A percentile compares a stretch with the other conserved stretches of the same genome.
phyloP scores from a whole-genome alignment of 1,140 invertebrate species.

The Caenorhabditis elegans region DNA sequence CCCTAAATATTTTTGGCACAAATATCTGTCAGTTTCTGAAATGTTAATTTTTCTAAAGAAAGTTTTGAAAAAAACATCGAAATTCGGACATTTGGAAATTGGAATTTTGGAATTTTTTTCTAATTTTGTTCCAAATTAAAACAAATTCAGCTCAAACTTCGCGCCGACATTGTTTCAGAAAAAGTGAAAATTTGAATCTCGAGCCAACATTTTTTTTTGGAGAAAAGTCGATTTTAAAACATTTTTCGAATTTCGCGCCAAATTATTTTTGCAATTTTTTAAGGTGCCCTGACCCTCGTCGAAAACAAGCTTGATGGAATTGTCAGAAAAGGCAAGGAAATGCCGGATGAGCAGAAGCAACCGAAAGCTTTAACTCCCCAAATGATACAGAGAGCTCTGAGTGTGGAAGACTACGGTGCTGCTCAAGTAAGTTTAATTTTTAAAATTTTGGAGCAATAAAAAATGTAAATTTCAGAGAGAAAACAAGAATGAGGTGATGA shows the following conservation, averaged over 20 bases:
- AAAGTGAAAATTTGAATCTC: too few species aligned
- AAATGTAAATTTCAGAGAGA: neutral
- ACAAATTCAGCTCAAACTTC: too few species aligned
- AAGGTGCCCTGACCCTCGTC: slow-evolving; percentile 19
- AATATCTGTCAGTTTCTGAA: too few species aligned
- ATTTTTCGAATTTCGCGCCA: too few species aligned
- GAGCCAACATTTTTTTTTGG: neutral
- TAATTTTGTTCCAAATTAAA: neutral
- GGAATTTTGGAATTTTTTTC: neutral
- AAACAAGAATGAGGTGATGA: slow-evolving; percentile 29
- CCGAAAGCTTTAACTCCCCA: neutral
- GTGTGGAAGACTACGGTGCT: neutral
- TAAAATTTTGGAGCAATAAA: neutral
- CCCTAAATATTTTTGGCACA: too few species aligned
- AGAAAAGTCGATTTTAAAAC: too few species aligned
- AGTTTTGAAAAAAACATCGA: too few species aligned
- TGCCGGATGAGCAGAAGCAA: neutral
- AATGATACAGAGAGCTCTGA: neutral
- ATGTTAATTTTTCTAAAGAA: too few species aligned
- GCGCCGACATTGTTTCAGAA: too few species aligned
- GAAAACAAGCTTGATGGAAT: slow-evolving; percentile 29
- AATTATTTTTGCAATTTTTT: neutral
- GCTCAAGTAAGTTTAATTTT: neutral
- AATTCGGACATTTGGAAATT: too few species aligned
- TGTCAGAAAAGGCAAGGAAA: neutral